Conservation (phyloP, 2,797 vertebrate species). For the Esox masquinongy region DNA sequence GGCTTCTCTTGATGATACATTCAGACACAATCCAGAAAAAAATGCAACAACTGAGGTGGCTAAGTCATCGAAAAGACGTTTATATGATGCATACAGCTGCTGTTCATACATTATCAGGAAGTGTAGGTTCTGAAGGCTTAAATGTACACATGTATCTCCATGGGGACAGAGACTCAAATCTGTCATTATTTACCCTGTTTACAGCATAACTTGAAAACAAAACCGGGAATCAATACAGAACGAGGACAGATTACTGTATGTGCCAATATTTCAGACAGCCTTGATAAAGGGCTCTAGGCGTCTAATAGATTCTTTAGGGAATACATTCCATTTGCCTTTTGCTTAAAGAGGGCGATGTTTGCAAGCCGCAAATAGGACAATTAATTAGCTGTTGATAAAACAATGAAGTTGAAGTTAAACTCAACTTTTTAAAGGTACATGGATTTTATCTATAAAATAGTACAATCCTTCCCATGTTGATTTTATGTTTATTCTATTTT, state of each 20-base stretch:
- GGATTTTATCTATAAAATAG: slow-evolving; percentile 8
- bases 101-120: slow-evolving; percentile 31
- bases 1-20: slow-evolving; percentile 40
- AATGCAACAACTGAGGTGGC: not conserved
- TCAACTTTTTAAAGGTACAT: slow-evolving; percentile 53
- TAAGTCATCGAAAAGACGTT: slow-evolving; percentile 29
- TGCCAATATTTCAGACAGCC: slow-evolving; percentile 73
- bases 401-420: slow-evolving; percentile 57
- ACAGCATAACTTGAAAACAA: slow-evolving; percentile 64
- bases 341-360: slow-evolving; percentile 56
- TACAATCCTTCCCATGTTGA: not conserved
- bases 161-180: slow-evolving; percentile 52
- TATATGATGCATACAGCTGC: slow-evolving; percentile 42
- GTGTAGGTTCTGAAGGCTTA: slow-evolving; percentile 22
- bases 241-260: slow-evolving; percentile 71
- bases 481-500: not conserved
- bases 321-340: slow-evolving; percentile 59
- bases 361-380: slow-evolving; percentile 58
- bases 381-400: slow-evolving; percentile 68
- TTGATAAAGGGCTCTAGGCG: slow-evolving; percentile 67
- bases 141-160: slow-evolving; percentile 25
- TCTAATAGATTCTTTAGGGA: slow-evolving; percentile 64
- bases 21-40: slow-evolving; percentile 31
- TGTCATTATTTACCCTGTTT: slow-evolving; percentile 71
- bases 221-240: slow-evolving; percentile 75